Base-by-base conservation (phyloP, 2,797 vertebrate genomes). In the Thalassophryne amazonica region DNA sequence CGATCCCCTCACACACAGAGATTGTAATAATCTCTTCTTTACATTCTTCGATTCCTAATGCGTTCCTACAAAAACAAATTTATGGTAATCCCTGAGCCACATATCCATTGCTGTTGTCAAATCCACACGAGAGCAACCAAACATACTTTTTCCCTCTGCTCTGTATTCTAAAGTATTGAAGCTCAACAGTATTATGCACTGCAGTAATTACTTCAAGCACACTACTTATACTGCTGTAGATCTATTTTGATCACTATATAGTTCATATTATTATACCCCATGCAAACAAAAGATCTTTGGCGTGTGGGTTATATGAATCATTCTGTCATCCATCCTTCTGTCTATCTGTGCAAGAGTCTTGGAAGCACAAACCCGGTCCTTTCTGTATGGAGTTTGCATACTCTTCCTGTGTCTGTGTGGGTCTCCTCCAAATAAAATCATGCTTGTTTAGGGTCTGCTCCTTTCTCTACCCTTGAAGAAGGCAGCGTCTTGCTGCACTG, bases 1-100 rank as follows among this genome's bases (percentile, higher is more conserved):
- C 22, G 51, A 83, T 82, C 73, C 76, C 63, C 77, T 54, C 68
- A 77, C 83, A 80, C 64, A 52, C 62, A 48, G 50, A 82, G 76
- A 83, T 80, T 82, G 62, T 43, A 58, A 73, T 81, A 86, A 85
- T 86, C 78, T 84, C 58, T 76, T 74, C 71, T 75, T 75, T 74
- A 69, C 76, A 75, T 80, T 85, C 59, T 78, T 72, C 50, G 17
- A 67, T 80, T 80, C 67, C 77, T 79, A 80, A 83, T 82, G 43
- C 48, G 32, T 69, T 64, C 48, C 55, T 28, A 67, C 70, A 74
- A 82, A 77, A 84, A 86, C 60, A 85, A 80, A 86, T 85, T 78
- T 82, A 85, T 86, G 85, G 60, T 84, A 87, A 88, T 84, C 75
- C 40, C 55, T 48, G 54, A 17, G 18, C 54, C 14, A 48, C 62